These are phyloP conservation scores for Folsomia candida DNA, from an alignment of 2,888 invertebrate species.

Conservation along the genomic window DNA sequence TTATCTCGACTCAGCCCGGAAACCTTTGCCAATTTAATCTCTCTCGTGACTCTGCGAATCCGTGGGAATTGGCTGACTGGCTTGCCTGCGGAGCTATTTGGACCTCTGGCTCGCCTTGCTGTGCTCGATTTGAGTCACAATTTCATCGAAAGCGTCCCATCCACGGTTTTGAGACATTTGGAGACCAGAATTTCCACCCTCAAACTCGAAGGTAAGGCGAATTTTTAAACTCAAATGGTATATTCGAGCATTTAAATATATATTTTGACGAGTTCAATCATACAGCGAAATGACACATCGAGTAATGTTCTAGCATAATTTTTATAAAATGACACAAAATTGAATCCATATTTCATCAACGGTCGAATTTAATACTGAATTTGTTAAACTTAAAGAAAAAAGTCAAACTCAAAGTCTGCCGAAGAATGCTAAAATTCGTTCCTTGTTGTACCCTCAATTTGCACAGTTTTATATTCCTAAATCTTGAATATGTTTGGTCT, in stretches of 20 bases:
- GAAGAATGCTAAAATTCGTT: too few species aligned
- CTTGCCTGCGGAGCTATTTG: slow-evolving; percentile 74
- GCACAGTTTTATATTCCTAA: too few species aligned
- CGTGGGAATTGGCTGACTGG: slow-evolving; percentile 72
- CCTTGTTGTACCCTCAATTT: too few species aligned
- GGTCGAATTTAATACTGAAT: too few species aligned
- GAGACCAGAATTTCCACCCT: slow-evolving; percentile 79
- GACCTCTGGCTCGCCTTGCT: slow-evolving; percentile 70
- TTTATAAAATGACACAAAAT: too few species aligned
- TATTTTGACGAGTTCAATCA: too few species aligned
- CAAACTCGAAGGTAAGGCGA: slow-evolving; percentile 74
- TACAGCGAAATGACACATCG: too few species aligned
- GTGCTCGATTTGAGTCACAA: slow-evolving; percentile 73
- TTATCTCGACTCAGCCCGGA: slow-evolving; percentile 69
- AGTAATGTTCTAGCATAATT: neutral
- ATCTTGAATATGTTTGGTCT: too few species aligned
- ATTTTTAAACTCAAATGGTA: too few species aligned
- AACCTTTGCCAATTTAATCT: slow-evolving; percentile 68
- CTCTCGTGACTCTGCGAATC: slow-evolving; percentile 68
- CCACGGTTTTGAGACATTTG: slow-evolving; percentile 69
- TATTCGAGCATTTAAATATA: too few species aligned
- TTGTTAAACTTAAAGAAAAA: too few species aligned
- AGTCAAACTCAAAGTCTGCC: too few species aligned
- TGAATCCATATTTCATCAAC: neutral
- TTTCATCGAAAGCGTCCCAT: slow-evolving; percentile 73